A percentile compares a stretch with the other conserved stretches of the same genome.
Evolutionary conservation across 1,140 invertebrate species (phyloP).

Genomic region (Schlechtendalia chinensis): DNA sequence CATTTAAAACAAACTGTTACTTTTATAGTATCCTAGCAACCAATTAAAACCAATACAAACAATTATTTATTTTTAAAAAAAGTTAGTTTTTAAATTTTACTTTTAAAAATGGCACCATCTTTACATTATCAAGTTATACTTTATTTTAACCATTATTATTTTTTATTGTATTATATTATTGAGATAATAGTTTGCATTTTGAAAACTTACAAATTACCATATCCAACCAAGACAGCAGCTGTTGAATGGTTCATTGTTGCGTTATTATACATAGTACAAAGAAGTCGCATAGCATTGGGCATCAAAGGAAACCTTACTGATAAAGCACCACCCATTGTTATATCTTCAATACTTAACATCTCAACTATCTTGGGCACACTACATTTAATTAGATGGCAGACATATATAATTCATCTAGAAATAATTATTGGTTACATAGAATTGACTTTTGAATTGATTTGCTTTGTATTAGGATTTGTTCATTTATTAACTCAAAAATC

Average conservation of each 20-base stretch:
- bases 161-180: constrained; percentile 34
- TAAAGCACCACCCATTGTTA: constrained; percentile 36
- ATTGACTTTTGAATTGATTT: constrained; percentile 29
- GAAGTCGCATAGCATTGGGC: constrained; percentile 33
- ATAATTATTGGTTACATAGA: constrained; percentile 40
- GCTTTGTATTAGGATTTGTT: constrained; percentile 37
- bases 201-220: constrained; percentile 39
- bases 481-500: constrained; percentile 45
- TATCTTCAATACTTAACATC: constrained; percentile 41
- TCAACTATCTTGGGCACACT: constrained; percentile 32
- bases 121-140: constrained; percentile 39
- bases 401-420: constrained; percentile 44
- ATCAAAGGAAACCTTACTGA: constrained; percentile 43
- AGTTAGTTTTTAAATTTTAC: background rate
- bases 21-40: constrained; percentile 33
- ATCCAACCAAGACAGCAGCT: constrained; percentile 12
- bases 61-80: background rate
- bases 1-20: background rate
- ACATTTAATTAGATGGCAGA: constrained; percentile 41
- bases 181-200: constrained; percentile 29
- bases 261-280: constrained; percentile 39
- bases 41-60: background rate
- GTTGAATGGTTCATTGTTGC: constrained; percentile 40
- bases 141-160: constrained; percentile 42
- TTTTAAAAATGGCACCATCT: constrained; percentile 37